A percentile compares a stretch with the other conserved stretches of the same genome.
phyloP scores from a whole-genome alignment of 1,140 invertebrate genomes.

The Ips nitidus region DNA sequence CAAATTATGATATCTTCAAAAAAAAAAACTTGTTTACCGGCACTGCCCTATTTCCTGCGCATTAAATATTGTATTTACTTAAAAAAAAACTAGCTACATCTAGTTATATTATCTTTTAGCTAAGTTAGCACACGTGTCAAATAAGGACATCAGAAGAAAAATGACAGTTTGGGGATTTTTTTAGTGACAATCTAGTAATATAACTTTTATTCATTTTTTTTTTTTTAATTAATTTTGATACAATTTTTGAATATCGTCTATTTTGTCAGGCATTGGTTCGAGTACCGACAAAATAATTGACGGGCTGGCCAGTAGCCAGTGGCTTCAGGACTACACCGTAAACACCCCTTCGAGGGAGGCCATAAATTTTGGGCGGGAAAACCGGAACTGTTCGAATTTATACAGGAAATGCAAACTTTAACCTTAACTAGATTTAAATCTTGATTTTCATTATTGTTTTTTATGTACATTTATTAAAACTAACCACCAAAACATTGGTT shows the following conservation, averaged over 20 bases:
- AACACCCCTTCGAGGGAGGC: slow-evolving; percentile 17
- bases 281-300: slow-evolving; percentile 50
- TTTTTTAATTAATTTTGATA: slow-evolving; percentile 3
- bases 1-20: too few relatives aligned
- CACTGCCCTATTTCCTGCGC: too few relatives aligned
- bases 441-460: too few relatives aligned
- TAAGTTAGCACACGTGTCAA: too few relatives aligned
- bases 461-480: too few relatives aligned
- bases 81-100: too few relatives aligned
- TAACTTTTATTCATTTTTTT: not conserved
- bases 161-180: too few relatives aligned
- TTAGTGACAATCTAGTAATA: not conserved
- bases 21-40: too few relatives aligned
- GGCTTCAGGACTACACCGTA: slow-evolving; percentile 35
- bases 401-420: slow-evolving; percentile 23
- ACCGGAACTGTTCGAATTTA: slow-evolving; percentile 13
- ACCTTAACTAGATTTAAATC: too few relatives aligned
- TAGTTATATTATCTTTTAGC: too few relatives aligned
- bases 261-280: slow-evolving; percentile 23
- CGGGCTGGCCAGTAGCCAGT: slow-evolving; percentile 45
- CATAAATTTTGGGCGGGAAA: slow-evolving; percentile 13
- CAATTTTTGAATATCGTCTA: not conserved
- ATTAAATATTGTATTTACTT: too few relatives aligned
- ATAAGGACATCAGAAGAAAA: too few relatives aligned
- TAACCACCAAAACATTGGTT: slow-evolving; percentile 18